phyloP scores from a whole-genome alignment of 2,797 vertebrate species.

The Sebastes melanostomus region DNA sequence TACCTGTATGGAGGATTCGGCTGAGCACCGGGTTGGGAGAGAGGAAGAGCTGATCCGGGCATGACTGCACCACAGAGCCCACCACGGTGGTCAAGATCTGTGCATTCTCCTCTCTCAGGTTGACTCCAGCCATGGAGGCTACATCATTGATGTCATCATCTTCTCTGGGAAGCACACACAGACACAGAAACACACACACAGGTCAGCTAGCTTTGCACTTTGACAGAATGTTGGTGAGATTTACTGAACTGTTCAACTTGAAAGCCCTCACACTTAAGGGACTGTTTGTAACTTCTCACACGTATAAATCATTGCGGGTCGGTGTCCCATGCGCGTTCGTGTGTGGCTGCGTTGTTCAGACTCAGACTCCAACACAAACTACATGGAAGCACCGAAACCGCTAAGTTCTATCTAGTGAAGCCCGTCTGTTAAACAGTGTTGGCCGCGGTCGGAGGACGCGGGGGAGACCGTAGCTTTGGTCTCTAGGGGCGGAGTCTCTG shows the following conservation, averaged over 20 bases:
- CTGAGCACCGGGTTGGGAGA: slow-evolving; percentile 78
- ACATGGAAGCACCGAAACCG: no score
- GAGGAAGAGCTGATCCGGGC: slow-evolving; percentile 90
- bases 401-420: no score
- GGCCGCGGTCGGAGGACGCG: no score
- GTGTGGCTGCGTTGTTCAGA: no score
- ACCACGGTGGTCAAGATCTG: slow-evolving; percentile 83
- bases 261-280: not conserved
- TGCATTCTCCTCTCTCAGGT: slow-evolving; percentile 88
- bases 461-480: no score
- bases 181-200: not conserved
- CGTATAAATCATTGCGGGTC: no score
- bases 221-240: not conserved
- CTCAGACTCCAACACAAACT: no score
- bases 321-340: no score
- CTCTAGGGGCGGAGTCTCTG: no score
- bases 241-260: not conserved
- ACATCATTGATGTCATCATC: slow-evolving; percentile 91
- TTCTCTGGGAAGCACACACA: slow-evolving; percentile 72
- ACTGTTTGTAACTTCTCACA: no score
- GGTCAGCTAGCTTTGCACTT: not conserved
- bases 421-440: no score
- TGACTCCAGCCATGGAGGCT: slow-evolving; percentile 88
- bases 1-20: slow-evolving; percentile 88
- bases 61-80: slow-evolving; percentile 88